These are phyloP conservation scores for Habrosyne pyritoides DNA, from an alignment of 2,888 invertebrate genomes.

Conservation along the genomic window DNA sequence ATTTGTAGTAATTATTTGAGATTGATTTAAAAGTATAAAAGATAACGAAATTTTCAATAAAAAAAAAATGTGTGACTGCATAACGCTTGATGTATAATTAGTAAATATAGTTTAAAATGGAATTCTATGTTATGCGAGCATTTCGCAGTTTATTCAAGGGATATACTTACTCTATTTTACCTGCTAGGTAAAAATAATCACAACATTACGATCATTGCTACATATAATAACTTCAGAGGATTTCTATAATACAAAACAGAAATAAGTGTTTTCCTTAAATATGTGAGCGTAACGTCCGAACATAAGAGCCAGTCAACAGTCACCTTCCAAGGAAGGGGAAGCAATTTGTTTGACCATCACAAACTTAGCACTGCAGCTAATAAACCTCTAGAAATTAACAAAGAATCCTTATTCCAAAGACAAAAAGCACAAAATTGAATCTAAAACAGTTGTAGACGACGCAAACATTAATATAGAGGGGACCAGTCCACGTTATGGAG, in stretches of 20 bases:
- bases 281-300: constrained; percentile 33
- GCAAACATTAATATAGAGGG: constrained; percentile 22
- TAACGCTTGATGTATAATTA: too few species aligned
- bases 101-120: too few species aligned
- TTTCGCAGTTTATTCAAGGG: too few species aligned
- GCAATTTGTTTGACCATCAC: constrained; percentile 37
- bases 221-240: background rate
- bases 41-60: too few species aligned
- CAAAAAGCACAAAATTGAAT: background rate
- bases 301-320: constrained; percentile 40
- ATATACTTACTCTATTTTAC: too few species aligned
- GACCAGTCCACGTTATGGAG: constrained; percentile 48
- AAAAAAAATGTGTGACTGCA: too few species aligned
- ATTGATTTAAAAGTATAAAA: too few species aligned
- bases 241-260: constrained; percentile 5
- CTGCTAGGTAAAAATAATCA: too few species aligned
- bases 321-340: constrained; percentile 36
- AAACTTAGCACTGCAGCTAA: constrained; percentile 10
- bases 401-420: background rate
- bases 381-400: background rate
- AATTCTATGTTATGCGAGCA: too few species aligned
- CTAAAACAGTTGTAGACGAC: background rate
- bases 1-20: too few species aligned
- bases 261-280: constrained; percentile 13
- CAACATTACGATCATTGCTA: background rate